A percentile compares a stretch with the other conserved stretches of the same genome.
phyloP scores from a whole-genome alignment of 53 echinoderm and acorn worm species.

The Holothuria leucospilota region DNA sequence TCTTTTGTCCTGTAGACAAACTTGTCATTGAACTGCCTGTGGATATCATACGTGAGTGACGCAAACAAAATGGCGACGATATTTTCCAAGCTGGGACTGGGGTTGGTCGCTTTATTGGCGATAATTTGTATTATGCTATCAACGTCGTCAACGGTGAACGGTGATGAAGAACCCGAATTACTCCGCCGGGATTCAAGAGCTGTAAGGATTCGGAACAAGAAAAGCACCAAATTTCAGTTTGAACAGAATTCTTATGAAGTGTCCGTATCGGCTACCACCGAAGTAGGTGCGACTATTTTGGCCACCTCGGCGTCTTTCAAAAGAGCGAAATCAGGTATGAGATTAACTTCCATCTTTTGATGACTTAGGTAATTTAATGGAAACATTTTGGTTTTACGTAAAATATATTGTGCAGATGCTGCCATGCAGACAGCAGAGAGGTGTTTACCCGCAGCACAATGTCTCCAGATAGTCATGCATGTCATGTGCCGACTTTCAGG shows the following conservation, averaged over 20 bases:
- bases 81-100: background rate
- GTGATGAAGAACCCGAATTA: background rate
- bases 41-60: background rate
- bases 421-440: too few species aligned
- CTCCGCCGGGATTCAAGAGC: background rate
- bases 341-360: too few species aligned
- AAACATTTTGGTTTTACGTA: too few species aligned
- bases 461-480: too few species aligned
- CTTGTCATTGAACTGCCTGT: too few species aligned
- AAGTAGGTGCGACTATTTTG: background rate
- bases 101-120: background rate
- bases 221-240: background rate
- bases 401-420: too few species aligned
- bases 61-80: background rate
- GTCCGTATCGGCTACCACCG: background rate
- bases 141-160: too few species aligned
- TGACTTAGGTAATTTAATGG: too few species aligned
- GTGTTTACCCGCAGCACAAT: too few species aligned
- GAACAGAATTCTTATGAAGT: conserved; percentile 1
- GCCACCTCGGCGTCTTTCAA: background rate
- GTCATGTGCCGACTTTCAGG: too few species aligned
- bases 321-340: conserved; percentile 1
- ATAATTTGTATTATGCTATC: background rate
- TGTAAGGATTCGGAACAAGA: background rate
- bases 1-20: too few species aligned